Evolutionary conservation across 2,888 invertebrate genomes (phyloP), one percentile per base, ranked within the genome.

Genomic region (Acleris literana): DNA sequence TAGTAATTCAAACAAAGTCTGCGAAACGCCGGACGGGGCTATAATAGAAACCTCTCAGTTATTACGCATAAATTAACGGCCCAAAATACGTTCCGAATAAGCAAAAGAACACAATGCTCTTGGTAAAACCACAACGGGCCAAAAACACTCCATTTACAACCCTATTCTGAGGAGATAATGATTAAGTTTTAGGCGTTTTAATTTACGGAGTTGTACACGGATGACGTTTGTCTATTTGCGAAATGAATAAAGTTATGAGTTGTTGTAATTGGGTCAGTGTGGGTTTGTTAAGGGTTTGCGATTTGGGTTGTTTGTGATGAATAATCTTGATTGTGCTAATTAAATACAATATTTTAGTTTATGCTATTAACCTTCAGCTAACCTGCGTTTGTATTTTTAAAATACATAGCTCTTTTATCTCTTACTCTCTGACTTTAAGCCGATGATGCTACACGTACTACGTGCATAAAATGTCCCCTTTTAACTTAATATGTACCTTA

Each of bases 1-100:
- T 65, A 61, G 65, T 65, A 65, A 51, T 65, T 65, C 49, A 65
- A 55, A 65, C 60, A 56, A 59, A 61, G 65, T 60, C 64, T n/a
- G 58, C 58, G 29, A 25, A 13, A 22, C n/a, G 33, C 48, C 49
- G 55, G 7, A 6, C 43, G 52, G 16, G 13, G 60, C 48, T 55
- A 51, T 61, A 65, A 60, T 65, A 65, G 55, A 56, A 65, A 44
- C 5, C 60, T 44, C 60, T 51, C 33, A 60, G 65, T 61, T 65
- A 65, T 65, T 65, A 61, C 51, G 60, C 65, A 65, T 65, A 65
- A 61, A 60, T 65, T 56, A 61, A 65, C 51, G 17, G 43, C 17
- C 48, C 44, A 51, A 56, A 65, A 51, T 56, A 46, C 63, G 63
- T 33, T 29, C 63, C 20, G 22, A 58, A 60, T 65, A 65, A 56